Percentiles rank a stretch among this genome's conserved stretches.
These are phyloP conservation scores for Diplodus sargus DNA, from an alignment of 2,797 vertebrate species.

Conservation along the genomic window DNA sequence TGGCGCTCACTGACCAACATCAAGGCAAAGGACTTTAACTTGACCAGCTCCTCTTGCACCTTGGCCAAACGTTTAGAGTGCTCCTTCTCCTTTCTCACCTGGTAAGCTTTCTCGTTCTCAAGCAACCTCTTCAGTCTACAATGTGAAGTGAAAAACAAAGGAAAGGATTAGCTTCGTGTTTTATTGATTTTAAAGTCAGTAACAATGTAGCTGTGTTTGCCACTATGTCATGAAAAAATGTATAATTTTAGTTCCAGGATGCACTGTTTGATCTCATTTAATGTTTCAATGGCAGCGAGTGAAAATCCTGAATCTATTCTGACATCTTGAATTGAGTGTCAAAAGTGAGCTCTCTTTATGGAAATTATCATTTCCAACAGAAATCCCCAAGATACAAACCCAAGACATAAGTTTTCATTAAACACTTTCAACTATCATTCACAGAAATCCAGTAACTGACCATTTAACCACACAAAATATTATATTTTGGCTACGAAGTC, in stretches of 20 bases:
- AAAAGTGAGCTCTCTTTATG: not conserved
- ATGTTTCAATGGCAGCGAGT: not conserved
- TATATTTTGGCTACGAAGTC: not conserved
- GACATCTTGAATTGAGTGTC: not conserved
- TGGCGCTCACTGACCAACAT: constrained; percentile 99
- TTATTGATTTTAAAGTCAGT: not conserved
- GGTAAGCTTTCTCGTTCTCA: constrained; percentile 96
- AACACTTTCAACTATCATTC: not conserved
- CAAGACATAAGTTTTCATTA: not conserved
- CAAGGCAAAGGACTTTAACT: constrained; percentile 96
- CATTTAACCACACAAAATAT: constrained; percentile 3
- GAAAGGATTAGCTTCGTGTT: constrained; percentile 21
- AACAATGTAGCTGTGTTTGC: not conserved
- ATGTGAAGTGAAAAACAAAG: constrained; percentile 17
- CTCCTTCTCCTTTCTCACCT: constrained; percentile 94
- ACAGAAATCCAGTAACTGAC: not conserved
- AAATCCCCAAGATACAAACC: not conserved
- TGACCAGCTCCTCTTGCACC: constrained; percentile 93
- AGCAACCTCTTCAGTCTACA: constrained; percentile 95
- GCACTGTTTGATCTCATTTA: not conserved
- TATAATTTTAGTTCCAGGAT: not conserved
- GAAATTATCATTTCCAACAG: constrained; percentile 3
- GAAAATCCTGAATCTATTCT: not conserved
- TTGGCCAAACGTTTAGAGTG: constrained; percentile 92
- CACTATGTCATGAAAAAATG: not conserved